phyloP scores from a whole-genome alignment of 2,888 invertebrate genomes.

The Harpalus rubripes region DNA sequence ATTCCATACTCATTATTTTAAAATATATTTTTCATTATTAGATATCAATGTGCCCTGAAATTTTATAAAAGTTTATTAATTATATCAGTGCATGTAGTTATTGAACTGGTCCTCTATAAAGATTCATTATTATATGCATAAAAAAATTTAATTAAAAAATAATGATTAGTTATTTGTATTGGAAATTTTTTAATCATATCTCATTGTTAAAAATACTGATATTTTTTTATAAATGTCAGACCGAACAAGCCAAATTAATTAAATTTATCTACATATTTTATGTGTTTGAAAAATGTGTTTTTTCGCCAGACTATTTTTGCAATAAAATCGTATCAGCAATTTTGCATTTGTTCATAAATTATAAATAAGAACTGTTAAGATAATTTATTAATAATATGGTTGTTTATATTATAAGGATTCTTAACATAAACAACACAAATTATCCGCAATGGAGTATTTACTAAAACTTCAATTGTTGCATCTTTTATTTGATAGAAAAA shows the following conservation, averaged over 20 bases:
- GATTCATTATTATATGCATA: conserved; percentile 39
- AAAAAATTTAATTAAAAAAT: conserved; percentile 48
- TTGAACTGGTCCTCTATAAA: conserved; percentile 27
- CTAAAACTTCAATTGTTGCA: too few relatives aligned
- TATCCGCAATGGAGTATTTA: too few relatives aligned
- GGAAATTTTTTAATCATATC: conserved; percentile 32
- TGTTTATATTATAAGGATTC: too few relatives aligned
- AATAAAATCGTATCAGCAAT: background rate
- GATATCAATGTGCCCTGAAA: background rate
- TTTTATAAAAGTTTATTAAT: conserved; percentile 43
- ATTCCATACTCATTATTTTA: background rate
- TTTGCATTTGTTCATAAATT: background rate
- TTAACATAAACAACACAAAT: too few relatives aligned
- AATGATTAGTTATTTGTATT: conserved; percentile 48
- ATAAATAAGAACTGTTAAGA: background rate
- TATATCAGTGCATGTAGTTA: conserved; percentile 39
- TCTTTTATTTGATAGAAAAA: too few relatives aligned
- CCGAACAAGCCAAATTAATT: conserved; percentile 20
- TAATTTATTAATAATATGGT: too few relatives aligned
- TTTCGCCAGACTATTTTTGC: background rate
- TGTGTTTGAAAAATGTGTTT: background rate
- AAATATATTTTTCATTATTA: background rate
- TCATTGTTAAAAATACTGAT: conserved; percentile 37
- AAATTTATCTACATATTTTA: conserved; percentile 14
- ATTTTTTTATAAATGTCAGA: conserved; percentile 25